These are phyloP conservation scores for Hermetia illucens DNA, from an alignment of 1,140 invertebrate genomes.

Conservation along the genomic window DNA sequence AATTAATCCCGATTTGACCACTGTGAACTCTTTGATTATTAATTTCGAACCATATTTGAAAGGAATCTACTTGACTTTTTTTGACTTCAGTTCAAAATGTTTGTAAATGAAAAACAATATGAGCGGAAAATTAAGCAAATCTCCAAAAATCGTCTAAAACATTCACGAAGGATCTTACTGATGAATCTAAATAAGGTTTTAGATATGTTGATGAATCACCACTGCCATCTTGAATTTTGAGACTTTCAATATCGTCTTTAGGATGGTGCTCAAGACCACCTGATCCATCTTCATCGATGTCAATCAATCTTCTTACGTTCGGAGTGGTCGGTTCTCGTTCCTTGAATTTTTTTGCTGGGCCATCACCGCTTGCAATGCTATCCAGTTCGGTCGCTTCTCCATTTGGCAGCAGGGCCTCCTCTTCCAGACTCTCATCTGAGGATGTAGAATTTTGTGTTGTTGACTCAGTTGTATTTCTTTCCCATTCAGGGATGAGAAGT, in stretches of 20 bases:
- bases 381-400: background rate
- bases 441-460: background rate
- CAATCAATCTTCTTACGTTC: background rate
- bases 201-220: background rate
- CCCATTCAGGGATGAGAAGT: conserved; percentile 13
- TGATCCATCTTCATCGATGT: background rate
- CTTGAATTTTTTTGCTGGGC: background rate
- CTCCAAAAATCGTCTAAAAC: background rate
- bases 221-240: background rate
- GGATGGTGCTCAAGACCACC: background rate
- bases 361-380: no score
- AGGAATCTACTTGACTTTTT: no score
- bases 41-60: no score
- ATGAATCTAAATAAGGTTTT: background rate
- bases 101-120: no score
- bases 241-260: conserved; percentile 1
- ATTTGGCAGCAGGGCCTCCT: background rate
- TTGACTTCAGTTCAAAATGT: no score
- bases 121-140: no score
- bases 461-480: conserved; percentile 7
- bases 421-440: background rate
- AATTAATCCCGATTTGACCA: no score
- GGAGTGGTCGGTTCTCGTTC: background rate
- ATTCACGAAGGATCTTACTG: background rate
- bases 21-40: no score